These are phyloP conservation scores for Protonibea diacanthus DNA, from an alignment of 2,797 vertebrate genomes.

Conservation along the genomic window DNA sequence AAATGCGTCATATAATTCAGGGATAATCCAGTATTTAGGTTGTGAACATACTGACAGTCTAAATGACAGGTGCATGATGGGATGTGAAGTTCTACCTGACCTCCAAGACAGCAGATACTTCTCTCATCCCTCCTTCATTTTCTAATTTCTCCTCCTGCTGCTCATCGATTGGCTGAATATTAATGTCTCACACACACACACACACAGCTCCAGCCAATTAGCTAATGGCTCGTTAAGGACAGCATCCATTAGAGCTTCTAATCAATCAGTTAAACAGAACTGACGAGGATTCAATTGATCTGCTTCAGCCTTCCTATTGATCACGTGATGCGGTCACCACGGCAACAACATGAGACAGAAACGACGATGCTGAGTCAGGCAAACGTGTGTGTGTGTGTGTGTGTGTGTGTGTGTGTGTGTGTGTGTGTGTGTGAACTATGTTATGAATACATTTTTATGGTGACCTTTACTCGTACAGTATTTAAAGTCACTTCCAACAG, in stretches of 20 bases:
- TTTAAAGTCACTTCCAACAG: no score
- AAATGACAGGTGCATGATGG: constrained; percentile 37
- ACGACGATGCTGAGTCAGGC: constrained; percentile 58
- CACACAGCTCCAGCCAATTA: constrained; percentile 57
- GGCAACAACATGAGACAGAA: constrained; percentile 46
- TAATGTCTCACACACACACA: constrained; percentile 30
- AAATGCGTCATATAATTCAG: neutral
- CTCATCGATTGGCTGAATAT: constrained; percentile 37
- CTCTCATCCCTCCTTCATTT: neutral
- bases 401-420: constrained; percentile 1
- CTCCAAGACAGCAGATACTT: neutral
- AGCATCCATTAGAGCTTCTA: constrained; percentile 58
- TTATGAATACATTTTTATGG: no score
- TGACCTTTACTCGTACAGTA: no score
- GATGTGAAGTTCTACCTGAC: constrained; percentile 8
- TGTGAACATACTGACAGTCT: no score
- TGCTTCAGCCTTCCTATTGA: constrained; percentile 39
- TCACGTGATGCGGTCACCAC: constrained; percentile 49
- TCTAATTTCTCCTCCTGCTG: constrained; percentile 13
- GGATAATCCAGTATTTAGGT: neutral
- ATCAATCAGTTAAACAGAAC: constrained; percentile 72
- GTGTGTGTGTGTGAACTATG: neutral
- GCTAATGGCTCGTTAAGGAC: constrained; percentile 73
- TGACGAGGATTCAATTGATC: constrained; percentile 70
- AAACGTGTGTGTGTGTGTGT: neutral